Evolutionary conservation across 2,113 vertebrate genomes (phyloP), one percentile per base, ranked within the genome.

Genomic region (Loxodonta africana): DNA sequence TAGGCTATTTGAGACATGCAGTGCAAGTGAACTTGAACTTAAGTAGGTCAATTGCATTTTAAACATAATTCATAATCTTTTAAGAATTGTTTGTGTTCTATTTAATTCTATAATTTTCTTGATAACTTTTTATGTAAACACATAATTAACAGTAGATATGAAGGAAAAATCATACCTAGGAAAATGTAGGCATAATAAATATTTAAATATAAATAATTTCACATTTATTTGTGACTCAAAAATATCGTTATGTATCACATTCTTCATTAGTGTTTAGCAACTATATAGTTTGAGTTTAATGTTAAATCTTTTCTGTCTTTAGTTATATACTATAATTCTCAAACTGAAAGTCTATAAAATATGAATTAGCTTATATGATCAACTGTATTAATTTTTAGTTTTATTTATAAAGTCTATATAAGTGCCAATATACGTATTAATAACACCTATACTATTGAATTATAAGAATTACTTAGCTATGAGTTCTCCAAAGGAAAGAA

Each of bases 51-150:
- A 82, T 63, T 73, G 48, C 11, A 41, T 33, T 88, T 69, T 73
- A 30, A 63, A 94, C 80, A 28, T 81, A 69, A 6, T 41, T 51
- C 14, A 73, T n/a, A 20, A 30, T 60, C 44, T 48, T 88, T 74
- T 51, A 63, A 94, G 88, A 37, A 73, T 51, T 73, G 17, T 41
- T 23, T 37, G 8, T 23, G 37, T 62, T 71, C 21, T 81, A 81
- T 88, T 73, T 82, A 88, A 65, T 44, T 94, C 37, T 37, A 37
- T 83, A 83, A 83, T 89, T 86, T 85, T 91, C 30, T 81, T 63
- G 62, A 60, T 48, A 85, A 69, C 14, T 71, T 69, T 23, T 30
- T 41, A 37, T 8, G 77, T 28, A 85, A 94, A 90, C 81, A 48
- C 14, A 88, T 12, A 90, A 5, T 69, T 69, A 67, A 83, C 46